A percentile compares a stretch with the other conserved stretches of the same genome.
Evolutionary conservation across 2,888 invertebrate species (phyloP).

Genomic region (Epinotia brunnichana): DNA sequence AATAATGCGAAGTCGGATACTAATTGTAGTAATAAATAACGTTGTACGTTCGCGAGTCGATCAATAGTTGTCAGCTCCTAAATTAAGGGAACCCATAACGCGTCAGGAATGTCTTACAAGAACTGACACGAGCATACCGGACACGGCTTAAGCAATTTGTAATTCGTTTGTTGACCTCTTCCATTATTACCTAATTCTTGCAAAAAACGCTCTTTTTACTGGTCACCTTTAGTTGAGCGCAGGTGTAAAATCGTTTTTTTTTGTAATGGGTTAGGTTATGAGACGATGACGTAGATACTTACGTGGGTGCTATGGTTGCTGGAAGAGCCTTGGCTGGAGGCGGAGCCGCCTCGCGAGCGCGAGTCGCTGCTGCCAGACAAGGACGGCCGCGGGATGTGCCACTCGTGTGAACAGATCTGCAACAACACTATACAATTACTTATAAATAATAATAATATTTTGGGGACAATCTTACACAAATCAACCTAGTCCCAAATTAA

Average conservation of each 20-base stretch:
- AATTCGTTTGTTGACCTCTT: conserved; percentile 63
- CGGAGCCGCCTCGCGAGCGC: conserved; percentile 84
- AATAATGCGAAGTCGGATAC: conserved; percentile 37
- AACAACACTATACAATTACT: conserved; percentile 48
- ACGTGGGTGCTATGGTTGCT: conserved; percentile 92
- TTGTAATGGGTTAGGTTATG: conserved; percentile 41
- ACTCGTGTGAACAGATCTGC: conserved; percentile 78
- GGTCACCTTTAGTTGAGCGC: conserved; percentile 43
- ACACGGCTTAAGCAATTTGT: conserved; percentile 59
- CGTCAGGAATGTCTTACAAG: conserved; percentile 54
- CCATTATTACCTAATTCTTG: conserved; percentile 56
- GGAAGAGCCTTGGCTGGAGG: conserved; percentile 84
- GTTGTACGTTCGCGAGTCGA: conserved; percentile 45
- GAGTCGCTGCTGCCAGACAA: conserved; percentile 82
- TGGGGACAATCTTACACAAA: too few species aligned
- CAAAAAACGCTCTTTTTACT: conserved; percentile 55
- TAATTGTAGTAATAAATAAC: conserved; percentile 47
- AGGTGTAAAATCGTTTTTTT: conserved; percentile 49
- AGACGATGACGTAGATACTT: conserved; percentile 60
- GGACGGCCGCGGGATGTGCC: conserved; percentile 94
- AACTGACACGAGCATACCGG: conserved; percentile 60
- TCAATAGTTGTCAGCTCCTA: conserved; percentile 46
- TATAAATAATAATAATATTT: too few species aligned
- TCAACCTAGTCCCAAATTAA: too few species aligned
- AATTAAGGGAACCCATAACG: conserved; percentile 48